Percentiles rank a stretch among this genome's conserved stretches.
phyloP scores from a whole-genome alignment of 2,113 vertebrate species.

The Gavia stellata region DNA sequence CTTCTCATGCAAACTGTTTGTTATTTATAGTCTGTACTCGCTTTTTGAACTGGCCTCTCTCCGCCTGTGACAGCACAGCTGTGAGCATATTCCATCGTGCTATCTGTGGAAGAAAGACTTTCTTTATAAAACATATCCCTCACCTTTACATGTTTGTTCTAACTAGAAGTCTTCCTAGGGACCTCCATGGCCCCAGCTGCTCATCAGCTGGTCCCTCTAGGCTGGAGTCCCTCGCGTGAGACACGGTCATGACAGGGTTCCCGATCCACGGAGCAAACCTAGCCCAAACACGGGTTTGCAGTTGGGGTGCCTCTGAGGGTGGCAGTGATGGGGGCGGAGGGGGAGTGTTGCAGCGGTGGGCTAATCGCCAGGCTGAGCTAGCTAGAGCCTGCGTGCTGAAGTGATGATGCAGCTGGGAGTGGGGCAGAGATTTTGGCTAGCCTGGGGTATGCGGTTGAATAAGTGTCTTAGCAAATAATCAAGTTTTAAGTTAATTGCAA shows the following conservation, averaged over 20 bases:
- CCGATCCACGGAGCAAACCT: not conserved
- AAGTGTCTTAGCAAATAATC: not conserved
- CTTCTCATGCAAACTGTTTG: not conserved
- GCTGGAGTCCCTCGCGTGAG: not conserved
- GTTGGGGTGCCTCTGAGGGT: not conserved
- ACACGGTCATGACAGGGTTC: fast-evolving
- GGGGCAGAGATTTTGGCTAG: not conserved
- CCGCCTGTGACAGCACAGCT: not conserved
- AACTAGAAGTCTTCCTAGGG: not conserved
- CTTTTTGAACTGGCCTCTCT: not conserved
- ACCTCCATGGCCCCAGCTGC: not conserved
- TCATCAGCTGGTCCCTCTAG: fast-evolving
- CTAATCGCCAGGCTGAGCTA: not conserved
- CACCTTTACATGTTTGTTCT: not conserved
- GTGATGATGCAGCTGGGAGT: not conserved
- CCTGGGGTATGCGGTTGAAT: not conserved
- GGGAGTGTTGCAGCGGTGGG: not conserved
- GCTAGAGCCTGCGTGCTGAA: not conserved
- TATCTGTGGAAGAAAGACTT: not conserved
- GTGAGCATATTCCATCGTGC: not conserved
- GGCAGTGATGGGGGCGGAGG: not conserved
- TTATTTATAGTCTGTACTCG: not conserved
- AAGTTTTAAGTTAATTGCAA: not conserved
- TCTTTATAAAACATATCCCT: not conserved
- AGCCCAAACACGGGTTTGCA: fast-evolving